Base-by-base conservation (phyloP, 2,113 vertebrate genomes). In the Centrocercus urophasianus region DNA sequence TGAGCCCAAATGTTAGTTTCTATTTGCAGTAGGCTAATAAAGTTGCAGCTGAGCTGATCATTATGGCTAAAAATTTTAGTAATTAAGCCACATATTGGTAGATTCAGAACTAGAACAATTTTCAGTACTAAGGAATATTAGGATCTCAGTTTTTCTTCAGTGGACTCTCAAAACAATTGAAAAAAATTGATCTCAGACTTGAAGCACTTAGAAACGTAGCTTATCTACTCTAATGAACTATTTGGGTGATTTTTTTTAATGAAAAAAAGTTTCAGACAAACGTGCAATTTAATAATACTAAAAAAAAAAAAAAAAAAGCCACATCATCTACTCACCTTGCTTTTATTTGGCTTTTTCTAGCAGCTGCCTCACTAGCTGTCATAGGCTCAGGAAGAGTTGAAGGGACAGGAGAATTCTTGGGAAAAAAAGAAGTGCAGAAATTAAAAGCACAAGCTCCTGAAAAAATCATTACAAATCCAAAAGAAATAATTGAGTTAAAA, bases 301-400 rank as follows among this genome's bases (percentile, higher is more conserved):
- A 28, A 13, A 10, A n/a, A 54, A 13, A 2, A 13, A 10, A n/a
- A 54, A 13, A 2, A 27, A 3, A 67, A 70, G 47, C 18, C 43
- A 52, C 10, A 45, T 27, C 8, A 2, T 3, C 73, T 59, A 34
- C 97, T 96, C 97, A 99, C 99, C 99, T 99, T 96, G 99, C 98
- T 98, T 99, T 99, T 40, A 99, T 99, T 98, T 98, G 98, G 97
- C 98, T 99, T 97, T 98, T 99, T 97, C 97, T 99, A 94, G 99
- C 99, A 97, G 99, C 99, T 75, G 99, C 98, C 95, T 99, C 99
- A 85, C 99, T 99, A 89, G 98, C 98, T 38, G 99, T 99, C 94
- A 99, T 97, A 21, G 99, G 99, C 93, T 99, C 99, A 80, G 99
- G 99, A 81, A 99, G 98, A 66, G 98, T 90, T 66, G 98, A 98